A percentile compares a stretch with the other conserved stretches of the same genome.
Conservation (phyloP, 1,140 invertebrate genomes). For the Zelostemma sp. region DNA sequence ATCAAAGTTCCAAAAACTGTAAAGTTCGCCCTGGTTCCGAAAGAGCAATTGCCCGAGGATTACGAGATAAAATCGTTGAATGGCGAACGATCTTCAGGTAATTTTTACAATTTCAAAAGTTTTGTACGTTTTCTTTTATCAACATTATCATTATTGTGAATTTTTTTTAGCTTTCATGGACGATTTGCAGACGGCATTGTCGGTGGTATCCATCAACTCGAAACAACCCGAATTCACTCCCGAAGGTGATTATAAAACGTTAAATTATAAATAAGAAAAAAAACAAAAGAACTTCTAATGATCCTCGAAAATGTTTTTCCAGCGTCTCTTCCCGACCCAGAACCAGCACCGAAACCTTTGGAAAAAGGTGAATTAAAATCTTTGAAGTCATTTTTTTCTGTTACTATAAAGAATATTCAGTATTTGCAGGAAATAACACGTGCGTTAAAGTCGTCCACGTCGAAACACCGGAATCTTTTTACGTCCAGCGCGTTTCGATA, state of each 20-base stretch:
- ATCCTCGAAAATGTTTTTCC: background rate
- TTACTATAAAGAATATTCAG: conserved; percentile 6
- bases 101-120: conserved; percentile 9
- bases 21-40: conserved; percentile 23
- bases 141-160: background rate
- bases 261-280: background rate
- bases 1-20: conserved; percentile 34
- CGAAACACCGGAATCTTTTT: conserved; percentile 77
- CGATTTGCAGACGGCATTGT: background rate
- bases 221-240: background rate
- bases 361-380: conserved; percentile 4
- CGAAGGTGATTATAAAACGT: background rate
- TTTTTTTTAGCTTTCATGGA: background rate
- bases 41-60: conserved; percentile 46
- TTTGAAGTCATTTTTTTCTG: conserved; percentile 3
- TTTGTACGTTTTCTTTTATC: background rate
- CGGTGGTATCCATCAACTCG: background rate
- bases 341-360: background rate
- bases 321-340: background rate
- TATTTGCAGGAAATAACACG: conserved; percentile 55
- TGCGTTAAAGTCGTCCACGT: conserved; percentile 74
- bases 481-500: conserved; percentile 73
- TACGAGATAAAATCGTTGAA: conserved; percentile 48
- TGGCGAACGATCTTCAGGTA: conserved; percentile 20
- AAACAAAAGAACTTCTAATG: background rate